Evolutionary conservation across 2,113 vertebrate species (phyloP).

Genomic region (Ictidomys tridecemlineatus): DNA sequence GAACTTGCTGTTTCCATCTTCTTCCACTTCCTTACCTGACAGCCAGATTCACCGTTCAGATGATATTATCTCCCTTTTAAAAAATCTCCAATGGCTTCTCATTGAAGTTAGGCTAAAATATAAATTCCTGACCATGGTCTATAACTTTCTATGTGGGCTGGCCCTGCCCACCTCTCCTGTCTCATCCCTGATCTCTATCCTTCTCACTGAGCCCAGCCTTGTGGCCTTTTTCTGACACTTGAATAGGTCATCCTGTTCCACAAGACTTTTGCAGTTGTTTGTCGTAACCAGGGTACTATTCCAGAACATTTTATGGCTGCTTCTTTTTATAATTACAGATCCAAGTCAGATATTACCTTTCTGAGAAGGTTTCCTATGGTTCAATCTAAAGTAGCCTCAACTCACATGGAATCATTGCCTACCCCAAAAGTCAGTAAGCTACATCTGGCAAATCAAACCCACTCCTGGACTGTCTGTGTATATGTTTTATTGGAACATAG

Average conservation of each 20-base stretch:
- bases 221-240: background rate
- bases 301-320: no score
- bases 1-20: background rate
- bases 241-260: background rate
- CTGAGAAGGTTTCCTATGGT: background rate
- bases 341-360: background rate
- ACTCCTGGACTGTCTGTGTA: background rate
- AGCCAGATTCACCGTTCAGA: background rate
- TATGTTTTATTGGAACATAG: background rate
- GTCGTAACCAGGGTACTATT: background rate
- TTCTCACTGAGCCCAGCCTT: background rate
- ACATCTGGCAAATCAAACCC: background rate
- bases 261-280: background rate
- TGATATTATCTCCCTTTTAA: background rate
- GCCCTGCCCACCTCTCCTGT: background rate
- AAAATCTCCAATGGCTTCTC: background rate
- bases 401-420: background rate
- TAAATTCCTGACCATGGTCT: background rate
- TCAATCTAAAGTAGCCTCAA: background rate
- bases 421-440: background rate
- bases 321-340: background rate
- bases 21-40: background rate
- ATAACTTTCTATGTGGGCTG: no score
- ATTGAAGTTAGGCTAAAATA: background rate
- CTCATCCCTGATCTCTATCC: no score